Conservation (phyloP, 1,140 invertebrate genomes). For the Luehdorfia chinensis region DNA sequence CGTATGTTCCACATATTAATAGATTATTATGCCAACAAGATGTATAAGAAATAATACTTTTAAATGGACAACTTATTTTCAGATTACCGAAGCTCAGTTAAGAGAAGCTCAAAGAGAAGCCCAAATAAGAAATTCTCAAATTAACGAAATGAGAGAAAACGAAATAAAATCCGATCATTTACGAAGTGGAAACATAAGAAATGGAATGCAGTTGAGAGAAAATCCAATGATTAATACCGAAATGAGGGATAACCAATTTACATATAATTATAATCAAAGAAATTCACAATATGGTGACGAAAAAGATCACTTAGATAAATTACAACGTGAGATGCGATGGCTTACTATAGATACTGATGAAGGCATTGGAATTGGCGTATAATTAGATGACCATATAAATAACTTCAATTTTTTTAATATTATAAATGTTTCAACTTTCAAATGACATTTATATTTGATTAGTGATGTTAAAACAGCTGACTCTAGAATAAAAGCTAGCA, state of each 20-base stretch:
- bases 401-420: too few species aligned
- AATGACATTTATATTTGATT: too few species aligned
- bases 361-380: too few species aligned
- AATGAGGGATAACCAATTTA: neutral
- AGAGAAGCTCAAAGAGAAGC: constrained; percentile 10
- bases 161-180: constrained; percentile 1
- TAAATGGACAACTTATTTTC: too few species aligned
- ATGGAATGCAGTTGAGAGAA: neutral
- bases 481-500: too few species aligned
- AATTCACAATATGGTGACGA: neutral
- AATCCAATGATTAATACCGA: neutral
- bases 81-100: constrained; percentile 6
- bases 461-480: too few species aligned
- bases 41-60: too few species aligned
- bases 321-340: neutral
- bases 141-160: neutral
- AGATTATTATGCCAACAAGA: too few species aligned
- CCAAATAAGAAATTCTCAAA: neutral
- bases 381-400: too few species aligned
- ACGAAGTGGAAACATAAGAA: neutral
- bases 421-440: too few species aligned
- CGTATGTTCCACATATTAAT: too few species aligned
- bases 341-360: too few species aligned
- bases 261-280: neutral
- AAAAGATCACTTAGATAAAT: constrained; percentile 2